Percentiles rank a stretch among this genome's conserved stretches.
These are phyloP conservation scores for Indicator maculatus DNA, from an alignment of 2,113 vertebrate species.

Conservation along the genomic window DNA sequence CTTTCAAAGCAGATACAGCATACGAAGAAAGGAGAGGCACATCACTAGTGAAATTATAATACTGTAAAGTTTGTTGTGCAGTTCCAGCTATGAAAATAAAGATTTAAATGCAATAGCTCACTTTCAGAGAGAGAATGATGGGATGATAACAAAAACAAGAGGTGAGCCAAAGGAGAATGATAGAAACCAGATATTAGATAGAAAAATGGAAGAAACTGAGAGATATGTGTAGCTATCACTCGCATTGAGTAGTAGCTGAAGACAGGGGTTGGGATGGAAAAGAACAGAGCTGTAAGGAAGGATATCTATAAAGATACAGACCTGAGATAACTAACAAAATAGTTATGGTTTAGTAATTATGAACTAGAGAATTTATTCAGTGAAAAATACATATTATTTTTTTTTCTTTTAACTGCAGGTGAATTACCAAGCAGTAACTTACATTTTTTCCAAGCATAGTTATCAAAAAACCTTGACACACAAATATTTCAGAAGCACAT, in stretches of 20 bases:
- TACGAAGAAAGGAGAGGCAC: neutral
- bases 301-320: neutral
- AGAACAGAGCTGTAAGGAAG: neutral
- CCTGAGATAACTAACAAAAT: neutral
- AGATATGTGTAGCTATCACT: neutral
- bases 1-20: neutral
- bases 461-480: neutral
- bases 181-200: neutral
- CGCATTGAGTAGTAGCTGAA: neutral
- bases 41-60: neutral
- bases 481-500: neutral
- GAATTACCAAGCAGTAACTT: neutral
- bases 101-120: neutral
- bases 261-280: neutral
- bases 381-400: neutral
- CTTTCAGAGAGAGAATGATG: neutral
- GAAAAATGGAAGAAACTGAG: neutral
- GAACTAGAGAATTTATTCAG: neutral
- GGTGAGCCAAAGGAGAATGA: neutral
- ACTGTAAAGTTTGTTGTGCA: neutral
- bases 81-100: neutral
- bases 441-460: neutral
- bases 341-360: neutral
- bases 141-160: neutral
- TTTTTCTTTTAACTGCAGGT: neutral